A percentile compares a stretch with the other conserved stretches of the same genome.
These are phyloP conservation scores for Epsilonema sp. DNA, from an alignment of 2,888 invertebrate genomes.

Conservation along the genomic window DNA sequence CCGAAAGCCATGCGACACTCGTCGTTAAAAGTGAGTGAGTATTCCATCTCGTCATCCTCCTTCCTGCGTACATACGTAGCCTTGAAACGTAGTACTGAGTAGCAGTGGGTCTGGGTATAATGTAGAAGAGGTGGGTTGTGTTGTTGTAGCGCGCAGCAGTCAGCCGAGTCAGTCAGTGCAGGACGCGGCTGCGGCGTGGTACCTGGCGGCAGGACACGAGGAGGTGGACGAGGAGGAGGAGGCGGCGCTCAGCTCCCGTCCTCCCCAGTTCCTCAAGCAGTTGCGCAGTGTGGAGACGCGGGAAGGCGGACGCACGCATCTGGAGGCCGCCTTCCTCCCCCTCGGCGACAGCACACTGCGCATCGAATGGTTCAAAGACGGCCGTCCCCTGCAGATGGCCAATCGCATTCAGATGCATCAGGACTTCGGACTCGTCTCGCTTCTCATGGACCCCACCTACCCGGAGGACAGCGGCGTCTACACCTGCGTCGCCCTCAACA, in stretches of 20 bases:
- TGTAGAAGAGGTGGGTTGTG: no score
- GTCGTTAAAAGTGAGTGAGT: slow-evolving; percentile 2
- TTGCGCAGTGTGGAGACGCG: slow-evolving; percentile 42
- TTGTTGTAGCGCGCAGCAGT: no score
- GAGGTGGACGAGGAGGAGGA: no score
- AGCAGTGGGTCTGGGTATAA: no score
- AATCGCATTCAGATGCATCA: slow-evolving; percentile 21
- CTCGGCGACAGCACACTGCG: slow-evolving; percentile 88
- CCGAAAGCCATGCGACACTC: slow-evolving; percentile 34
- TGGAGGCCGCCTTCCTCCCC: slow-evolving; percentile 90
- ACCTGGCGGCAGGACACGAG: no score
- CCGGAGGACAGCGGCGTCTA: slow-evolving; percentile 93
- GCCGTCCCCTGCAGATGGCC: slow-evolving; percentile 34
- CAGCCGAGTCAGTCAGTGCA: no score
- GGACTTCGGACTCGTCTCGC: slow-evolving; percentile 26
- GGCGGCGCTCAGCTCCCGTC: no score
- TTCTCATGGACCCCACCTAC: slow-evolving; percentile 24
- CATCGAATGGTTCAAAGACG: slow-evolving; percentile 39
- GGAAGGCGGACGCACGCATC: slow-evolving; percentile 80
- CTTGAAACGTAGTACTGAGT: no score
- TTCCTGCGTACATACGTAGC: no score
- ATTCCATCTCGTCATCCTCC: no score
- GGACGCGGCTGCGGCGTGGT: no score
- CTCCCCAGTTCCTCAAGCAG: background rate
- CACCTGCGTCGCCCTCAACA: slow-evolving; percentile 55